Percentiles rank a stretch among this genome's conserved stretches.
These are phyloP conservation scores for Prietella phreatophila DNA, from an alignment of 2,113 vertebrate genomes.

Conservation along the genomic window DNA sequence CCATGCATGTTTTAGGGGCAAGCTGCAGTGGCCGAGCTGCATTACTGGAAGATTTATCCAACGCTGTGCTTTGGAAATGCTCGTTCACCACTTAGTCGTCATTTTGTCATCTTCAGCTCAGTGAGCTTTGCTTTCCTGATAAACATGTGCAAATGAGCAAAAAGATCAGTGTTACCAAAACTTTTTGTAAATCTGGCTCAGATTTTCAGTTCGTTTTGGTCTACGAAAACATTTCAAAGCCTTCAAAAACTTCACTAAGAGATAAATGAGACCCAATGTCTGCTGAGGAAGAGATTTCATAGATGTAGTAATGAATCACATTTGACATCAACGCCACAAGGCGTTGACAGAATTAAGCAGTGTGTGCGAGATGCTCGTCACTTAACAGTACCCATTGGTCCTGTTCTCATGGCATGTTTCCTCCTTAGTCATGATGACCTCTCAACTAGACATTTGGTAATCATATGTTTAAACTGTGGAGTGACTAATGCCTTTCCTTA, in stretches of 20 bases:
- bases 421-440: conserved; percentile 29
- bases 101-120: neutral
- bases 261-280: neutral
- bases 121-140: neutral
- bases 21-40: neutral
- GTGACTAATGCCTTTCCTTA: conserved; percentile 20
- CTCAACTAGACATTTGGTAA: conserved; percentile 29
- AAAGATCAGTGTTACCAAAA: neutral
- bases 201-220: neutral
- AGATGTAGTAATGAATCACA: neutral
- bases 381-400: neutral
- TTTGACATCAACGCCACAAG: neutral
- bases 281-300: neutral
- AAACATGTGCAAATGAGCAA: neutral
- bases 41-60: neutral
- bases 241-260: neutral
- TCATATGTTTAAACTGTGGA: conserved; percentile 24
- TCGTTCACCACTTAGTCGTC: neutral
- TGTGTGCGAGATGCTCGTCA: neutral
- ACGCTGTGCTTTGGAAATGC: neutral
- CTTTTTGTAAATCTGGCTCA: neutral
- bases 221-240: neutral
- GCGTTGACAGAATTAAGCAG: neutral
- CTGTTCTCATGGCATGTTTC: conserved; percentile 15
- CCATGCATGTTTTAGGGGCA: neutral